A percentile compares a stretch with the other conserved stretches of the same genome.
These are phyloP conservation scores for Lissocephala sabroskyi DNA, from an alignment of 2,888 invertebrate species.

Conservation along the genomic window DNA sequence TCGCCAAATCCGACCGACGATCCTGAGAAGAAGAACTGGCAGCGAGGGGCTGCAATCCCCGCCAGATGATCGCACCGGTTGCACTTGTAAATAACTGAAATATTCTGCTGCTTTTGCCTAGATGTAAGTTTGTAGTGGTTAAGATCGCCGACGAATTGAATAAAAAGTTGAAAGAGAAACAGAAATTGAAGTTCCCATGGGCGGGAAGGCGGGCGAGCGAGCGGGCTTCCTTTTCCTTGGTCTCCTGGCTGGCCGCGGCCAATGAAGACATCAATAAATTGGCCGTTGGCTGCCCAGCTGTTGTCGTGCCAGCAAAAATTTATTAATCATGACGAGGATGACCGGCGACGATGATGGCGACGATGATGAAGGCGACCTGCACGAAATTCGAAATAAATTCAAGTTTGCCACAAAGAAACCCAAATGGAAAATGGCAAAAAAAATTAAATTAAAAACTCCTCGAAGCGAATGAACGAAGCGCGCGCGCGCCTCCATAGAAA, in stretches of 20 bases:
- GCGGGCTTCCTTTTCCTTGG: too few relatives aligned
- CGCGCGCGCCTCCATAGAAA: constrained; percentile 47
- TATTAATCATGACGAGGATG: constrained; percentile 14
- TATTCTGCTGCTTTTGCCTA: too few relatives aligned
- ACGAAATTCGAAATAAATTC: too few relatives aligned
- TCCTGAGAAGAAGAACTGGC: too few relatives aligned
- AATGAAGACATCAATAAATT: constrained; percentile 8
- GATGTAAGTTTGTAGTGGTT: too few relatives aligned
- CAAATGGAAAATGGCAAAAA: constrained; percentile 10
- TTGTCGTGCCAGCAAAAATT: constrained; percentile 1
- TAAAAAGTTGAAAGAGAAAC: too few relatives aligned
- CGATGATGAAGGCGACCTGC: constrained; percentile 3
- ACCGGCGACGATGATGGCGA: neutral
- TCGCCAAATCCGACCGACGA: constrained; percentile 5
- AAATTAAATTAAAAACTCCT: constrained; percentile 33
- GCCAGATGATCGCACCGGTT: neutral
- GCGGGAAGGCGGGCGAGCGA: too few relatives aligned
- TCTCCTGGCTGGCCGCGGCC: neutral
- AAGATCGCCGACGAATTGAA: too few relatives aligned
- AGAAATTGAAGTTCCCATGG: too few relatives aligned
- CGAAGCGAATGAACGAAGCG: too few relatives aligned
- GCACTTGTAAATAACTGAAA: neutral
- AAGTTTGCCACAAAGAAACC: too few relatives aligned
- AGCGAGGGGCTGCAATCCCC: too few relatives aligned
- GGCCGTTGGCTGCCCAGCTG: constrained; percentile 7